A percentile compares a stretch with the other conserved stretches of the same genome.
Evolutionary conservation across 2,797 vertebrate genomes (phyloP).

Genomic region (Steatocranus sp.): DNA sequence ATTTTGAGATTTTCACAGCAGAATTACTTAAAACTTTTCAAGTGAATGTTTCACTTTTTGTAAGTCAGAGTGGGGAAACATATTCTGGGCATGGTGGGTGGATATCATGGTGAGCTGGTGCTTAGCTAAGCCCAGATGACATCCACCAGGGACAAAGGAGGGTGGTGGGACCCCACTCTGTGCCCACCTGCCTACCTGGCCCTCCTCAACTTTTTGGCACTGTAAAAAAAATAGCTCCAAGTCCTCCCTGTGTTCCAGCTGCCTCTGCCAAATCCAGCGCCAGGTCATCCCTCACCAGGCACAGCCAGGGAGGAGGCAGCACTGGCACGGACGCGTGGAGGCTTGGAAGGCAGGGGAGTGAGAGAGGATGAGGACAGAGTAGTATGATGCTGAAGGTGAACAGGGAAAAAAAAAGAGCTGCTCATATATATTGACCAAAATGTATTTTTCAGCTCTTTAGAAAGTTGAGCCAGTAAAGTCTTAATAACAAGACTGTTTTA

Average conservation of each 20-base stretch:
- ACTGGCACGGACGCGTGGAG: constrained; percentile 27
- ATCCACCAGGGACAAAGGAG: constrained; percentile 58
- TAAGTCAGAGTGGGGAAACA: not conserved
- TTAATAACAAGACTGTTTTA: not conserved
- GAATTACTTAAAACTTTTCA: not conserved
- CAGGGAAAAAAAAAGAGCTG: not conserved
- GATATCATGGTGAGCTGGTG: constrained; percentile 15
- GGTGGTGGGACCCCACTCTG: constrained; percentile 56
- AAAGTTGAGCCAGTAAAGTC: not conserved
- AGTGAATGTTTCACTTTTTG: not conserved
- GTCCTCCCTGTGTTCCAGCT: constrained; percentile 60
- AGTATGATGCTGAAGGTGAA: constrained; percentile 43
- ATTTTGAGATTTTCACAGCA: not conserved
- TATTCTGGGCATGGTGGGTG: not conserved
- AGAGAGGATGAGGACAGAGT: constrained; percentile 14
- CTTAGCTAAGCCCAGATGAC: constrained; percentile 64
- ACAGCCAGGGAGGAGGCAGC: constrained; percentile 51
- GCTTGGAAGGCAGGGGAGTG: constrained; percentile 4
- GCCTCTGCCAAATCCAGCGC: constrained; percentile 49
- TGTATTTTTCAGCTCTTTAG: not conserved
- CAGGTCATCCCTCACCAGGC: constrained; percentile 64
- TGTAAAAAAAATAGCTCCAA: constrained; percentile 60
- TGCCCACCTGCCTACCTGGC: constrained; percentile 71
- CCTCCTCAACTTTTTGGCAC: constrained; percentile 51
- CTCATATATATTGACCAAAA: not conserved